Conservation (phyloP, 2,113 vertebrate species). For the Piaya cayana region DNA sequence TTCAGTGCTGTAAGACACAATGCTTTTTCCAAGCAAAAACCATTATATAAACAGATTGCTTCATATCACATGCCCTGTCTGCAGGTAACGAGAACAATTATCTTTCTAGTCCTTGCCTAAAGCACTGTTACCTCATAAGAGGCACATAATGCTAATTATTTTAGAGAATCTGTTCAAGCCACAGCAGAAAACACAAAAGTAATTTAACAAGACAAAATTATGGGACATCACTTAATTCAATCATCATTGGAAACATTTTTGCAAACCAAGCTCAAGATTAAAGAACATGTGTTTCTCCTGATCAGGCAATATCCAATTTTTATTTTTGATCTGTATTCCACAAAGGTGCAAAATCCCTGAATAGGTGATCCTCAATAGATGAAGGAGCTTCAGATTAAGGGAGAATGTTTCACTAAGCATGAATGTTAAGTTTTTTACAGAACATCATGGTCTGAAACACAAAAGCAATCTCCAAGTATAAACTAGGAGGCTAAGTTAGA, state of each 20-base stretch:
- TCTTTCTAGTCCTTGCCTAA: not conserved
- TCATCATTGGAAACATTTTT: constrained; percentile 9
- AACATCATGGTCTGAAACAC: not conserved
- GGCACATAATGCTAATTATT: constrained; percentile 9
- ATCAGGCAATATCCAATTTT: not conserved
- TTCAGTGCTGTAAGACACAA: not conserved
- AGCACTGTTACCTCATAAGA: not conserved
- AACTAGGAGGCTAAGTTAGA: not conserved
- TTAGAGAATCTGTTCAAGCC: constrained; percentile 18
- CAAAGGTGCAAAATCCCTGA: not conserved
- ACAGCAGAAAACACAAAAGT: constrained; percentile 18
- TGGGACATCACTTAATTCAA: constrained; percentile 33
- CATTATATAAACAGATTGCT: not conserved
- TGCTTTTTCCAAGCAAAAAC: not conserved
- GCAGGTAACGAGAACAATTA: constrained; percentile 23
- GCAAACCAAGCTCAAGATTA: not conserved
- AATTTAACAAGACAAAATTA: constrained; percentile 29
- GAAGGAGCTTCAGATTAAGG: not conserved
- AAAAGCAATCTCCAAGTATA: not conserved
- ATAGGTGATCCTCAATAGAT: not conserved
- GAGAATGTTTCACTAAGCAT: not conserved
- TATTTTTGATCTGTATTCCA: not conserved
- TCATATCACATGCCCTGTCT: not conserved
- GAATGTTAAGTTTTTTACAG: not conserved
- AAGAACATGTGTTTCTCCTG: not conserved